A percentile compares a stretch with the other conserved stretches of the same genome.
phyloP scores from a whole-genome alignment of 2,888 invertebrate genomes.

The Meliscaeva auricollis region DNA sequence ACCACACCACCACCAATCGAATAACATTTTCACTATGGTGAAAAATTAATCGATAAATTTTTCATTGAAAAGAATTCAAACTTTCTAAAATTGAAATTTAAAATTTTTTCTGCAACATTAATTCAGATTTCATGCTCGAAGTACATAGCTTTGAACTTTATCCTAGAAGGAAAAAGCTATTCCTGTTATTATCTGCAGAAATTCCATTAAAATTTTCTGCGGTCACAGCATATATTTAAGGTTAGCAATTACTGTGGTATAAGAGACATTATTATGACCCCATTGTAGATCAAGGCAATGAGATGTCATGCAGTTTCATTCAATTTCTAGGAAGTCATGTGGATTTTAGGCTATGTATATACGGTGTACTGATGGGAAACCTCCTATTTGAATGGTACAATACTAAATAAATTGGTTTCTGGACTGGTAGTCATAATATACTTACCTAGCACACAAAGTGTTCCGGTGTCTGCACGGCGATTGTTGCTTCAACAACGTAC shows the following conservation, averaged over 20 bases:
- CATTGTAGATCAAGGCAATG: slow-evolving; percentile 66
- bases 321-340: slow-evolving; percentile 45
- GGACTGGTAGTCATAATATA: slow-evolving; percentile 63
- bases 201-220: slow-evolving; percentile 9
- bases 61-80: too few species aligned
- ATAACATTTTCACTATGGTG: too few species aligned
- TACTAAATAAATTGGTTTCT: slow-evolving; percentile 72
- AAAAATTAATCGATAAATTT: too few species aligned
- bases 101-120: background rate
- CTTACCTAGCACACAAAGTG: slow-evolving; percentile 43
- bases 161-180: slow-evolving; percentile 14
- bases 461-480: slow-evolving; percentile 65
- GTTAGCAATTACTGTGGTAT: slow-evolving; percentile 42
- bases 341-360: slow-evolving; percentile 29
- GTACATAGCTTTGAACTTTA: background rate
- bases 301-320: slow-evolving; percentile 63
- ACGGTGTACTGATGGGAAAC: background rate
- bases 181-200: background rate
- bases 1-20: too few species aligned
- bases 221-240: slow-evolving; percentile 25
- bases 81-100: too few species aligned
- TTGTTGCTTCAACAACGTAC: slow-evolving; percentile 57
- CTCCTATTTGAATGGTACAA: slow-evolving; percentile 11
- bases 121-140: background rate
- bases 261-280: slow-evolving; percentile 42